Evolutionary conservation across 2,113 vertebrate species (phyloP), one percentile per base, ranked within the genome.

Genomic region (Mormyrus iriodes): DNA sequence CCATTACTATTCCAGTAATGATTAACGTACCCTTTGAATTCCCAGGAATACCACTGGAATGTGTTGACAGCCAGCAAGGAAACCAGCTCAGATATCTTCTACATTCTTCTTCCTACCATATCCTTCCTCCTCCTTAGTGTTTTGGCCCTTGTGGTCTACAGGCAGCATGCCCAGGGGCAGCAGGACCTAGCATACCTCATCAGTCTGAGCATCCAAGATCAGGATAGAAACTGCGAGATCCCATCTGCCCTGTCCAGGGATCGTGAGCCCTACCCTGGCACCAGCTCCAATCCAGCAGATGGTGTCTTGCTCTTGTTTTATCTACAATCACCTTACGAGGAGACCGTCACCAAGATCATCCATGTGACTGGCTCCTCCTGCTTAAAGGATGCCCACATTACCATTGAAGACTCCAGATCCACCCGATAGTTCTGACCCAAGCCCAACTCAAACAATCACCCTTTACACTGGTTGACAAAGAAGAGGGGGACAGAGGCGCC

Each of bases 311-410:
- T 96, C 58, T 94, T 96, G 0, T 89, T 95, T 10, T 96, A 96
- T 53, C 94, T 96, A 73, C 97, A 96, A 1, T 97, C 97, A 0
- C 97, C 97, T 0, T 98, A 98, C 0, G 97, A 98, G 90, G 97
- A 98, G 88, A 97, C 97, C 83, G 96, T 96, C 51, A 95, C 94
- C 91, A 96, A 95, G 89, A 93, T 94, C 87, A 92, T 93, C 0
- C 93, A 93, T 0, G 95, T 95, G 4, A 94, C 96, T 91, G 96
- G 96, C 92, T 87, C 95, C 51, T 92, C 91, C 92, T 94, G 94
- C 85, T 93, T 94, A 86, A 94, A 92, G 76, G 94, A 94, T 4
- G 46, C 12, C 35, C 35, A 46, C 3, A 91, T 95, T 17, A 95
- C 91, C 88, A 92, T 91, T 0, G 94, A 95, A 84, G 93, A 93